Evolutionary conservation across 2,888 invertebrate species (phyloP), one percentile per base, ranked within the genome.

Genomic region (Pycnomerus fuliginosus): DNA sequence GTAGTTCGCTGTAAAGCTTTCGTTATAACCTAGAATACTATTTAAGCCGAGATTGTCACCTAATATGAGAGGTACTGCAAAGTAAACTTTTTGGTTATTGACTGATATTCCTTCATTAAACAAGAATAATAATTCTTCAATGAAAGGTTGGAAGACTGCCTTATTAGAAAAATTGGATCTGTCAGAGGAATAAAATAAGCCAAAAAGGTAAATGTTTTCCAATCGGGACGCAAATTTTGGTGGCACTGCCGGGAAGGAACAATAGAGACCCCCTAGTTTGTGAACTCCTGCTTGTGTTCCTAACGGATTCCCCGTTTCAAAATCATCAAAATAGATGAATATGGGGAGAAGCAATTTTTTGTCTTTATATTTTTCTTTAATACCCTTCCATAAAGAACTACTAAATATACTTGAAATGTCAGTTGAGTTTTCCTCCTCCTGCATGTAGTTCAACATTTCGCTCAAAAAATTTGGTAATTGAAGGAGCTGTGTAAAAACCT

Each of bases 321-420:
- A 25, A 12, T 25, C 25, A 10, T 17, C 48, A 37, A 16, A 48
- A 23, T 45, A 55, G 7, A 57, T 24, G 12, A 46, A 41, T 34
- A 59, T 32, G 11, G 56, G 57, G 22, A 53, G 30, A 13, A 55
- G 29, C 20, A 44, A 15, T 31, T 52, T 46, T n/a, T 44, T 10
- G 11, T 44, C 11, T 25, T 25, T 25, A 25, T 25, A 10, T 10
- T 25, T 10, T 3, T 10, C 10, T 25, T 10, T 4, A 12, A 8
- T 8, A 8, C 3, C 4, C 11, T 10, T 25, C 25, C 25, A 25
- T 10, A 4, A 25, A 10, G 25, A 7, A 10, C 5, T 10, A 10
- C 11, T 25, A 12, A 25, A 25, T 25, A 25, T 8, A 10, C 25
- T 25, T 3, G 25, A 25, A 10, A 25, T 25, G 3, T 25, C 11